phyloP scores from a whole-genome alignment of 2,797 vertebrate species.

The Tolypeutes matacus region DNA sequence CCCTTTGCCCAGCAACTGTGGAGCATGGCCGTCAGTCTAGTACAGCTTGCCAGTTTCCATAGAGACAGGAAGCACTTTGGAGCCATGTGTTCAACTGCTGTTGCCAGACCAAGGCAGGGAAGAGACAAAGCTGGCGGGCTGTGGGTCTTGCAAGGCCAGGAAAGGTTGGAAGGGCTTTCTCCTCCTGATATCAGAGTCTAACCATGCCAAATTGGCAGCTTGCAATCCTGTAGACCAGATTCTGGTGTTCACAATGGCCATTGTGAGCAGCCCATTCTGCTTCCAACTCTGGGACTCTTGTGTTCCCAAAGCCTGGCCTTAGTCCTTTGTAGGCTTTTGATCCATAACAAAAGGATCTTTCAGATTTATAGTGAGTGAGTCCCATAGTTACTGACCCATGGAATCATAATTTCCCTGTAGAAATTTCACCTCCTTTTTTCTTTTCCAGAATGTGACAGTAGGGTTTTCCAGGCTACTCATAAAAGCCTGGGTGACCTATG shows the following conservation, averaged over 20 bases:
- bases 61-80: slow-evolving; percentile 77
- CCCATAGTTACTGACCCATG: slow-evolving; percentile 70
- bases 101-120: slow-evolving; percentile 79
- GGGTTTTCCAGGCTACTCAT: background rate
- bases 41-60: slow-evolving; percentile 83
- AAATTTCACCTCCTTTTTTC: slow-evolving; percentile 33
- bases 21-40: slow-evolving; percentile 49
- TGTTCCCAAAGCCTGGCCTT: slow-evolving; percentile 63
- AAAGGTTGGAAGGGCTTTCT: slow-evolving; percentile 83
- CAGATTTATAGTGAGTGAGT: slow-evolving; percentile 80
- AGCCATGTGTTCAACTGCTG: slow-evolving; percentile 66
- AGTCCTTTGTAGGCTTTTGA: slow-evolving; percentile 64
- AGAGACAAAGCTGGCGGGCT: slow-evolving; percentile 80
- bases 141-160: slow-evolving; percentile 80
- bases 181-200: slow-evolving; percentile 60
- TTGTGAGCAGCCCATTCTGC: slow-evolving; percentile 60
- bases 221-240: slow-evolving; percentile 73
- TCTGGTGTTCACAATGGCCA: slow-evolving; percentile 12
- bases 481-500: background rate
- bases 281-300: slow-evolving; percentile 11
- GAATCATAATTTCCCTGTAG: slow-evolving; percentile 58
- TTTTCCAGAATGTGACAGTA: slow-evolving; percentile 16
- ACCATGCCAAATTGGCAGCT: slow-evolving; percentile 71
- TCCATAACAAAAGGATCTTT: slow-evolving; percentile 77
- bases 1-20: slow-evolving; percentile 62